Base-by-base conservation (phyloP, 2,113 vertebrate species). In the Forbesichthys papilliferus region DNA sequence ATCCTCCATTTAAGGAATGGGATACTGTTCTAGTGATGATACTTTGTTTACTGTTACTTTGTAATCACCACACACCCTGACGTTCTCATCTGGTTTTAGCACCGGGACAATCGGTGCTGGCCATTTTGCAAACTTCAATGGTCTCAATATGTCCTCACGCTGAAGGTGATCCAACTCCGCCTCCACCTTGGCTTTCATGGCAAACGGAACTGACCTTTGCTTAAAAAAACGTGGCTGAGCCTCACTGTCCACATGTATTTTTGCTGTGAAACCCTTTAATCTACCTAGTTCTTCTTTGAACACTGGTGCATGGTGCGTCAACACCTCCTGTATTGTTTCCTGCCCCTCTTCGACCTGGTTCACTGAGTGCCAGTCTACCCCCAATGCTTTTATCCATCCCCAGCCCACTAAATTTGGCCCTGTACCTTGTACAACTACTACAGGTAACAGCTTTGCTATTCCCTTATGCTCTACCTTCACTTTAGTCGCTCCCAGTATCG, bases 111-210 rank as follows among this genome's bases (percentile, higher is more conserved):
- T 61, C 16, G 68, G 68, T 13, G 68, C 68, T 0, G 68, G 58
- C 68, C 56, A 69, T 7, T 61, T 48, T 13, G 58, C 33, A 34
- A 51, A 60, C 10, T 61, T 16, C 1, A 48, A n/a, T 3, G 34
- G 18, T 2, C 4, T 12, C 1, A 58, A 16, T 4, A 68, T 48
- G 46, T 27, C 34, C 14, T 71, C 14, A 20, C 42, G 49, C 33
- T 12, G 46, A 5, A 60, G 48, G 4, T 54, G 18, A 8, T 69
- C 56, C 61, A 69, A 18, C 48, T 63, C 68, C 11, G 18, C 60
- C 10, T 71, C 68, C 5, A 71, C 66, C 20, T 68, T 68, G 4
- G 34, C 46, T 20, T 14, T 62, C 68, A 70, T 70, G 18, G 60
- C 48, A 53, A 20, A 55, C 0, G 68, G 68, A 11, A 61, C 48